A percentile compares a stretch with the other conserved stretches of the same genome.
Conservation (phyloP, 2,888 invertebrate species). For the Drosophila tripunctata region DNA sequence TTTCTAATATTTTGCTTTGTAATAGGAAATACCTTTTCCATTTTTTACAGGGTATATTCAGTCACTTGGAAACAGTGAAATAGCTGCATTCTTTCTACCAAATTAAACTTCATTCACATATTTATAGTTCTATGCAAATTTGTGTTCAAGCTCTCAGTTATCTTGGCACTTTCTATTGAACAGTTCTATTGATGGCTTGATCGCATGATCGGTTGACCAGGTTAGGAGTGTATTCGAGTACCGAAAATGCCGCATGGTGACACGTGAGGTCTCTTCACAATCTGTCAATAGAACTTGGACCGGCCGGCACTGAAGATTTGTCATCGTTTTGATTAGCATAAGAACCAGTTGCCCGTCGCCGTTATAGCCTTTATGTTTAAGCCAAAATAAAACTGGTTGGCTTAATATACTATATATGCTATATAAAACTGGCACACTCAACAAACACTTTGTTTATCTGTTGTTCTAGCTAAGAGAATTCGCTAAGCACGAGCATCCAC, state of each 20-base stretch:
- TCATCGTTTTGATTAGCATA: slow-evolving; percentile 68
- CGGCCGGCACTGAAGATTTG: slow-evolving; percentile 43
- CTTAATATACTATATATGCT: slow-evolving; percentile 43
- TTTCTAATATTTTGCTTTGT: too few relatives aligned
- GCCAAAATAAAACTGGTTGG: slow-evolving; percentile 57
- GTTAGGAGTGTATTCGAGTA: not conserved
- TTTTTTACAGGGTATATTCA: not conserved
- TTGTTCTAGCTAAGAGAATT: slow-evolving; percentile 22
- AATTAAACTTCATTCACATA: not conserved
- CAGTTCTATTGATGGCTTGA: slow-evolving; percentile 11
- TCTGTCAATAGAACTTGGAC: slow-evolving; percentile 5
- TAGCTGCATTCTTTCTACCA: slow-evolving; percentile 1
- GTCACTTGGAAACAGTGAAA: not conserved
- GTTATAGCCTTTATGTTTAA: slow-evolving; percentile 42
- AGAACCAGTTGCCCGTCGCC: slow-evolving; percentile 61
- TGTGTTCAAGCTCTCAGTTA: slow-evolving; percentile 31
- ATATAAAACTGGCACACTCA: slow-evolving; percentile 60
- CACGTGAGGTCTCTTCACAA: slow-evolving; percentile 63
- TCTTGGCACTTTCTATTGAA: slow-evolving; percentile 52
- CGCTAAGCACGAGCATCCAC: slow-evolving; percentile 22
- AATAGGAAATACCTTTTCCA: too few relatives aligned
- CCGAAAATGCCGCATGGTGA: slow-evolving; percentile 12
- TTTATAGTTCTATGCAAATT: slow-evolving; percentile 31
- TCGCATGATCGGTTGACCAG: slow-evolving; percentile 17
- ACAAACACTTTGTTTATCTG: slow-evolving; percentile 38